phyloP scores from a whole-genome alignment of 2,113 vertebrate genomes.

The Spizaetus ornatus region DNA sequence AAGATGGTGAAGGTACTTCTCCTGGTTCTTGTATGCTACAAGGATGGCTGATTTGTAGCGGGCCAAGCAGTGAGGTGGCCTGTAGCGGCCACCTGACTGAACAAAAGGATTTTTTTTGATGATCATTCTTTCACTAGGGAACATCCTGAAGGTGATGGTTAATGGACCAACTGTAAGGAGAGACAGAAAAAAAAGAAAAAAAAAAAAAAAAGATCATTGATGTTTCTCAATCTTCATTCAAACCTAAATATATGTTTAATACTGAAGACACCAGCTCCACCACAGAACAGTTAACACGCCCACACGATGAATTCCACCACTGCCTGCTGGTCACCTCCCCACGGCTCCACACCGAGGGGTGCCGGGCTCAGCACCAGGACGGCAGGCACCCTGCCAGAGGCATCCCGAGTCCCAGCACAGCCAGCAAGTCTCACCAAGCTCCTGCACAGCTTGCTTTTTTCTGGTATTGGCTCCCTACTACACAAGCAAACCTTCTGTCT shows the following conservation, averaged over 20 bases:
- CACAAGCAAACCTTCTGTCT: neutral
- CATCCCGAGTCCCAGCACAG: accelerated
- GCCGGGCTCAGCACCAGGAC: neutral
- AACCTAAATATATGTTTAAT: neutral
- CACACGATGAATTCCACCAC: accelerated
- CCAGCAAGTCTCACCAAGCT: neutral
- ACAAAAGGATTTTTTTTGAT: conserved; percentile 66
- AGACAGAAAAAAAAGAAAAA: neutral
- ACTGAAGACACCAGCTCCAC: neutral
- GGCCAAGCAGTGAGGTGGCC: conserved; percentile 66
- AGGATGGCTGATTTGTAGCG: conserved; percentile 70
- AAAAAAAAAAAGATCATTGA: neutral
- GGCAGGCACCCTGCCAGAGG: neutral
- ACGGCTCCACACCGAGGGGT: accelerated
- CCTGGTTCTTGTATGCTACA: conserved; percentile 65
- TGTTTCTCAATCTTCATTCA: neutral
- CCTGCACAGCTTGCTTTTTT: neutral
- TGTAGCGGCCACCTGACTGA: conserved; percentile 61
- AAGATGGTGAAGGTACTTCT: conserved; percentile 58
- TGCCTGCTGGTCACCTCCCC: neutral
- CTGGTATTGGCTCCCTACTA: neutral
- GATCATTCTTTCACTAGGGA: conserved; percentile 60
- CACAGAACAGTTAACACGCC: neutral
- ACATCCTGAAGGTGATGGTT: conserved; percentile 39
- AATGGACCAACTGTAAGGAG: conserved; percentile 65